phyloP scores from a whole-genome alignment of 92 coral and sea anemone species.

The Porites cylindrica region DNA sequence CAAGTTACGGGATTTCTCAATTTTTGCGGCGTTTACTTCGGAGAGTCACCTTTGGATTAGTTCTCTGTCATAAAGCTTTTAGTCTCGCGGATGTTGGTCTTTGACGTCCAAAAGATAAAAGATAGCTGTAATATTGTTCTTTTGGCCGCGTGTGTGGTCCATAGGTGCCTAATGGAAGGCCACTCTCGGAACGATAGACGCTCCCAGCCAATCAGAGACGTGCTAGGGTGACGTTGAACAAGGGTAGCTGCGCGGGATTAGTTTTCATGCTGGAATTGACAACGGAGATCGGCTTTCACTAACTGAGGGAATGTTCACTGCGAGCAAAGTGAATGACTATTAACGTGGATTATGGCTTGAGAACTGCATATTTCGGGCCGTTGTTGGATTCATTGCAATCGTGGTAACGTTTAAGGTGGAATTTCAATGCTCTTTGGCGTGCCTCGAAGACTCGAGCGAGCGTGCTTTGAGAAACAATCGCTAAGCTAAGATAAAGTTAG shows the following conservation, averaged over 20 bases:
- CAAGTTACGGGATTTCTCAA: constrained; percentile 5
- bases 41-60: constrained; percentile 46
- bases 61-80: constrained; percentile 57
- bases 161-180: constrained; percentile 8
- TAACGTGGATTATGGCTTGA: constrained; percentile 52
- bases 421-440: not conserved
- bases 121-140: constrained; percentile 22
- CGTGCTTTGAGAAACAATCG: constrained; percentile 18
- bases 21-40: constrained; percentile 40
- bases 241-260: constrained; percentile 17
- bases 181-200: constrained; percentile 25
- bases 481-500: not conserved
- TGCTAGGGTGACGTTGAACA: constrained; percentile 39
- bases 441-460: constrained; percentile 4
- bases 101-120: constrained; percentile 62
- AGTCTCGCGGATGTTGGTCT: constrained; percentile 43
- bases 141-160: constrained; percentile 68
- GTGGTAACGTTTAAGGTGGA: not conserved
- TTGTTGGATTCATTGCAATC: constrained; percentile 12
- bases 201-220: constrained; percentile 46
- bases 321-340: constrained; percentile 21
- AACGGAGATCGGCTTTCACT: constrained; percentile 31
- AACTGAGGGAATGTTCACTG: constrained; percentile 34
- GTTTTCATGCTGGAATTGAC: constrained; percentile 40
- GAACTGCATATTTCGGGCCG: constrained; percentile 33